Percentiles rank a stretch among this genome's conserved stretches.
Conservation (phyloP, 2,797 vertebrate genomes). For the Arnoldichthys spilopterus region DNA sequence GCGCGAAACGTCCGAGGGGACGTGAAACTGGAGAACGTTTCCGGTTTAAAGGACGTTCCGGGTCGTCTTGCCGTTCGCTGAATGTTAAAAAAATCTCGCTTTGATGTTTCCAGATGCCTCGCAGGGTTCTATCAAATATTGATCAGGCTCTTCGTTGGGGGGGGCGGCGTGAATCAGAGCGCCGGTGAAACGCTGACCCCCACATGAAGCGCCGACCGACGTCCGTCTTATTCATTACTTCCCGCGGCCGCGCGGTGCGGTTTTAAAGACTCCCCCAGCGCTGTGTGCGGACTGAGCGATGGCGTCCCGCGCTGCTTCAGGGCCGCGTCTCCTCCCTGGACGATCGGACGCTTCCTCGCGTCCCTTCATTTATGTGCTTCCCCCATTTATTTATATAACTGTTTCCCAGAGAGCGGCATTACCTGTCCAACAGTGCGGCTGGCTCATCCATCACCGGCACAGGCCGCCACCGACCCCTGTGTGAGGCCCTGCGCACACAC, state of each 20-base stretch:
- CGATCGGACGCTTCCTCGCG: slow-evolving; percentile 20
- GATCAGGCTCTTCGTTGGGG: slow-evolving; percentile 7
- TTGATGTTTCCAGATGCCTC: slow-evolving; percentile 34
- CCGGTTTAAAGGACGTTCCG: no score
- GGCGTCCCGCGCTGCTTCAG: slow-evolving; percentile 2
- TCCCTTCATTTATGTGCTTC: slow-evolving; percentile 47
- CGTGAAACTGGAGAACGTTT: no score
- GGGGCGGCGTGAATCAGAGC: slow-evolving; percentile 22
- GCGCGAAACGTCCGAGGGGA: slow-evolving; percentile 17
- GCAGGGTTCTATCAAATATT: slow-evolving; percentile 42
- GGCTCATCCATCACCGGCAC: slow-evolving; percentile 61
- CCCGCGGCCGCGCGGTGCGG: neutral
- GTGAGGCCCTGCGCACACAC: slow-evolving; percentile 22
- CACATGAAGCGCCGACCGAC: slow-evolving; percentile 2
- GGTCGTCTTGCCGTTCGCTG: no score
- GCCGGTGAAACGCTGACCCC: no score
- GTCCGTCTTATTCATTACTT: neutral
- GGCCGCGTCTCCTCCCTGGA: slow-evolving; percentile 33
- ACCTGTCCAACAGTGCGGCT: slow-evolving; percentile 56
- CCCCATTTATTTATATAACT: slow-evolving; percentile 58
- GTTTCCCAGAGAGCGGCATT: slow-evolving; percentile 54
- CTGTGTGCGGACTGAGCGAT: slow-evolving; percentile 1
- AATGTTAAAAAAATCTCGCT: slow-evolving; percentile 33
- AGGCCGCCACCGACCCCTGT: slow-evolving; percentile 26
- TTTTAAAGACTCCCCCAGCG: neutral